Percentiles rank a stretch among this genome's conserved stretches.
phyloP scores from a whole-genome alignment of 2,888 invertebrate genomes.

The Desoria tigrina region DNA sequence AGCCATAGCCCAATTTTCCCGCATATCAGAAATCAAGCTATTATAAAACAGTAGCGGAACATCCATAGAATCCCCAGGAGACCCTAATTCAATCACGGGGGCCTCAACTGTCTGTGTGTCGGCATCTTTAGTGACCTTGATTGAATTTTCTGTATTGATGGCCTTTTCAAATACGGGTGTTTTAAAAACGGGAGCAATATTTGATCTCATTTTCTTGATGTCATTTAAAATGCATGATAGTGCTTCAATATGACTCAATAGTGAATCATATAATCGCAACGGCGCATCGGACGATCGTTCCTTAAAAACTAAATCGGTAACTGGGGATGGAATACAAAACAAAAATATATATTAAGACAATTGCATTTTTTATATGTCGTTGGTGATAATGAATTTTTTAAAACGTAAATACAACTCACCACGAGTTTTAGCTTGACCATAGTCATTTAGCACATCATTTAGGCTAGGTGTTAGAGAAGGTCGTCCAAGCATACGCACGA shows the following conservation, averaged over 20 bases:
- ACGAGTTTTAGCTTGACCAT: slow-evolving; percentile 25
- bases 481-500: slow-evolving; percentile 24
- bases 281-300: background rate
- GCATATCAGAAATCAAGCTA: slow-evolving; percentile 28
- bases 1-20: slow-evolving; percentile 28
- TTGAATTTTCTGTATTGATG: background rate
- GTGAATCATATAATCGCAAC: background rate
- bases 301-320: no score
- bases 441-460: slow-evolving; percentile 33
- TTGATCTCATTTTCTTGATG: background rate
- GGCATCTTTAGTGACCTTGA: background rate
- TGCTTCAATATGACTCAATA: background rate
- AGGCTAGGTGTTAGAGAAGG: slow-evolving; percentile 10
- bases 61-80: slow-evolving; percentile 6
- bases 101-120: background rate
- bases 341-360: no score
- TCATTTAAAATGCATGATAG: background rate
- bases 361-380: no score
- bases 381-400: no score
- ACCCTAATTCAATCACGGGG: background rate
- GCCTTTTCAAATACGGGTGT: background rate
- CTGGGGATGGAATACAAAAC: no score
- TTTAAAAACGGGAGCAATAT: background rate
- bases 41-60: slow-evolving; percentile 33
- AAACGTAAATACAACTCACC: background rate